Evolutionary conservation across 2,797 vertebrate species (phyloP).

Genomic region (Leptoclinus maculatus): DNA sequence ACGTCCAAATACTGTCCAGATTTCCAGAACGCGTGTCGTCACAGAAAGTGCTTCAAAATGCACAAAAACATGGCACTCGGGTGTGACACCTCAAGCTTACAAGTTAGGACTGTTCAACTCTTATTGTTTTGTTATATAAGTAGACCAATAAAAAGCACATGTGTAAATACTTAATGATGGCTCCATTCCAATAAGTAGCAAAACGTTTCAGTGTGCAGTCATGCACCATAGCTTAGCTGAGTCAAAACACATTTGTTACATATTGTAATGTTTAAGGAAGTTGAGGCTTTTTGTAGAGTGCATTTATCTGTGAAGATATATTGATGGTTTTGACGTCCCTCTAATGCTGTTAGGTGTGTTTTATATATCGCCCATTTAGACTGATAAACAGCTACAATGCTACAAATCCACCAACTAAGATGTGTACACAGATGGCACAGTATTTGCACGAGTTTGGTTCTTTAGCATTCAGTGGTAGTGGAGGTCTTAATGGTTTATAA

Average conservation of each 20-base stretch:
- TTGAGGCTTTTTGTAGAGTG: not conserved
- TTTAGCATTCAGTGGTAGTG: not conserved
- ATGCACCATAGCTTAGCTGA: too few relatives aligned
- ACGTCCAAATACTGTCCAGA: not conserved
- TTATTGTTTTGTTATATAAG: not conserved
- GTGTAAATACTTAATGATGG: too few relatives aligned
- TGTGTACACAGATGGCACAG: not conserved
- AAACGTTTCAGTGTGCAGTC: too few relatives aligned
- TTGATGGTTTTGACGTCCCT: not conserved
- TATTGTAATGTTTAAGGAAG: not conserved
- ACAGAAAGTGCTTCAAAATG: too few relatives aligned
- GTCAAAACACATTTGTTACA: too few relatives aligned
- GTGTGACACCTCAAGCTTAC: not conserved
- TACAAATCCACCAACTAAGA: not conserved
- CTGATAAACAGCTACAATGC: not conserved
- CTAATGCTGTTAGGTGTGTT: not conserved
- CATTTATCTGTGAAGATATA: not conserved
- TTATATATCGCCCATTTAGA: not conserved
- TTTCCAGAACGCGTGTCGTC: not conserved
- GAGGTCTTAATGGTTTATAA: slow-evolving; percentile 3
- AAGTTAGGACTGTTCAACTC: not conserved
- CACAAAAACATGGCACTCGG: not conserved
- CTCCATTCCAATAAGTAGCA: too few relatives aligned
- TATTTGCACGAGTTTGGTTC: not conserved
- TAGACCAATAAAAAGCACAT: not conserved